Evolutionary conservation across 2,797 vertebrate species (phyloP).

Genomic region (Morus bassanus): DNA sequence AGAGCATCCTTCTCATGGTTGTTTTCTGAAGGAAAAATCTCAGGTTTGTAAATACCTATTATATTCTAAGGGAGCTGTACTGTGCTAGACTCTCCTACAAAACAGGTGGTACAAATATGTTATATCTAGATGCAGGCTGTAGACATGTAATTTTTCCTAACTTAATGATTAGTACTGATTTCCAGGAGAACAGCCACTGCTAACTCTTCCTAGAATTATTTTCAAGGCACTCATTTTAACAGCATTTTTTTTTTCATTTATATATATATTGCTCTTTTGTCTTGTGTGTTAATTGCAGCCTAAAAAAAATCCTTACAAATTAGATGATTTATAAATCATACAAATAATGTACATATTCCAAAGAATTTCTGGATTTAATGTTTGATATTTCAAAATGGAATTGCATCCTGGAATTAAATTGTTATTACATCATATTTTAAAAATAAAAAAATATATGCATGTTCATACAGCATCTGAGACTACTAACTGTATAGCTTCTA

Average conservation of each 20-base stretch:
- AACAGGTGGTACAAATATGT: neutral
- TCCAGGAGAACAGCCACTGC: neutral
- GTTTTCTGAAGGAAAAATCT: neutral
- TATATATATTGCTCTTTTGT: neutral
- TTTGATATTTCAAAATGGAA: neutral
- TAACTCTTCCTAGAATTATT: neutral
- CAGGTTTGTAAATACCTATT: neutral
- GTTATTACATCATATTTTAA: neutral
- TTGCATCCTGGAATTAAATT: neutral
- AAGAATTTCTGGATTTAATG: neutral
- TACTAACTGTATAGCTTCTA: neutral
- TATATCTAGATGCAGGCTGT: fast-evolving
- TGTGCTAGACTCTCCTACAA: neutral
- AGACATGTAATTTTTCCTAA: neutral
- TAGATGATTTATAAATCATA: neutral
- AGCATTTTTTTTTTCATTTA: neutral
- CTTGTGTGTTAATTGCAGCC: neutral
- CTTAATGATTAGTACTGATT: neutral
- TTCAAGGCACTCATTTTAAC: neutral
- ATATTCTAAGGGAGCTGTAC: neutral
- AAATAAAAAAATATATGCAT: neutral
- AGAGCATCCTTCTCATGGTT: neutral
- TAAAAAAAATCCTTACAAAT: neutral
- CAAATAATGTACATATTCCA: neutral
- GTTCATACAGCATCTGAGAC: neutral